A percentile compares a stretch with the other conserved stretches of the same genome.
Conservation (phyloP, 92 coral and sea anemone species). For the Hydrozoanthus gracilis region DNA sequence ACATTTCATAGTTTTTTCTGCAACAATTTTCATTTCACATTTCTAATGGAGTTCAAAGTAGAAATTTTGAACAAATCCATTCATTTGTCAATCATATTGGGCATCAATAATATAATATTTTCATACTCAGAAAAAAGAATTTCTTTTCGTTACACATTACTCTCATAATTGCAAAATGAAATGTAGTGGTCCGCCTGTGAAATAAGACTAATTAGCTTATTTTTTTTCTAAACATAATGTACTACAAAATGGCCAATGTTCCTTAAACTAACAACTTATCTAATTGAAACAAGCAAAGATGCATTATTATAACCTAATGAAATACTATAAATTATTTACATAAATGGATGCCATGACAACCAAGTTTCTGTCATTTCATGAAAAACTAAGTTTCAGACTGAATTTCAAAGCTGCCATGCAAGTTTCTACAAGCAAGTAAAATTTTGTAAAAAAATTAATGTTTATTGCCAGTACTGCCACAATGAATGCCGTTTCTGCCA, state of each 20-base stretch:
- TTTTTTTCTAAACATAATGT: not conserved
- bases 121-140: slow-evolving; percentile 21
- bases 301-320: slow-evolving; percentile 11
- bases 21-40: slow-evolving; percentile 4
- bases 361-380: not conserved
- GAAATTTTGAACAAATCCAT: not conserved
- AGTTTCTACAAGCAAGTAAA: not conserved
- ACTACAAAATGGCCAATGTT: slow-evolving; percentile 7
- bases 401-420: not conserved
- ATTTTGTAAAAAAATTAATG: not conserved
- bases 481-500: slow-evolving; percentile 40
- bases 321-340: not conserved
- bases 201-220: slow-evolving; percentile 15
- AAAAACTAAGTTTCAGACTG: not conserved
- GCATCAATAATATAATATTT: not conserved
- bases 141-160: slow-evolving; percentile 26
- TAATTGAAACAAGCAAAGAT: slow-evolving; percentile 4
- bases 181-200: slow-evolving; percentile 19
- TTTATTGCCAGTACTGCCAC: slow-evolving; percentile 9
- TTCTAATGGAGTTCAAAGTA: slow-evolving; percentile 6
- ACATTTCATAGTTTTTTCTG: not conserved
- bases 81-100: slow-evolving; percentile 1
- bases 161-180: slow-evolving; percentile 32
- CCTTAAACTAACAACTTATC: slow-evolving; percentile 6
- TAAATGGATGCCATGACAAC: slow-evolving; percentile 22